Percentiles rank a stretch among this genome's conserved stretches.
Conservation (phyloP, 2,888 invertebrate species). For the Pinctada fucata region DNA sequence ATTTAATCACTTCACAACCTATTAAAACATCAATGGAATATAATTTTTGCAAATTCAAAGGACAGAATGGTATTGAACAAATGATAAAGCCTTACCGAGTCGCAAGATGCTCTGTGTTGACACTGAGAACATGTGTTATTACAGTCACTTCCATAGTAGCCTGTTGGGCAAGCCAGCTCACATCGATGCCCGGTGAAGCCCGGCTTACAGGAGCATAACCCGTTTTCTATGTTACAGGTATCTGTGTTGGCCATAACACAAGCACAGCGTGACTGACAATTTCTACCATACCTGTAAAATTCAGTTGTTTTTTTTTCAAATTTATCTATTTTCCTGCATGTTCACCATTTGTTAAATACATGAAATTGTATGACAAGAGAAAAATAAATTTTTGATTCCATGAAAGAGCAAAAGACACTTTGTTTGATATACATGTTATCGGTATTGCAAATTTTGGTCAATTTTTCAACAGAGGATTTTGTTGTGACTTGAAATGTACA, state of each 20-base stretch:
- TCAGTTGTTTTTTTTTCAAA: neutral
- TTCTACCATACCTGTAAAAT: constrained; percentile 43
- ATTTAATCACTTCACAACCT: too few species aligned
- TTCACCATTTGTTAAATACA: too few species aligned
- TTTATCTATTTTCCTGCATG: neutral
- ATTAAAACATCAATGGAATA: too few species aligned
- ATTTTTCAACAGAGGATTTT: too few species aligned
- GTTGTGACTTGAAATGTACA: too few species aligned
- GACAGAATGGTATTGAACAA: too few species aligned
- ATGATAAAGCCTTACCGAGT: constrained; percentile 46
- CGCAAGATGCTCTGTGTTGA: constrained; percentile 52
- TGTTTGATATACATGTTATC: too few species aligned
- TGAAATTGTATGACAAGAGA: too few species aligned
- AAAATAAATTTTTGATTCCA: too few species aligned
- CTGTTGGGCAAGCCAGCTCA: constrained; percentile 48
- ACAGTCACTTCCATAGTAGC: constrained; percentile 54
- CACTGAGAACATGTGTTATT: constrained; percentile 46
- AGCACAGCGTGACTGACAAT: constrained; percentile 44
- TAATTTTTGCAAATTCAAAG: too few species aligned
- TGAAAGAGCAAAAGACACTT: too few species aligned
- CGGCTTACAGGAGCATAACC: constrained; percentile 53
- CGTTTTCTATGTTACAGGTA: constrained; percentile 42
- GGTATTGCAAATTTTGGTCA: too few species aligned
- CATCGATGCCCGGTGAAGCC: constrained; percentile 54
- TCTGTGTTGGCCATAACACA: constrained; percentile 50